These are phyloP conservation scores for Cryptoleucopteryx plumbea DNA, from an alignment of 2,113 vertebrate species.

Conservation along the genomic window DNA sequence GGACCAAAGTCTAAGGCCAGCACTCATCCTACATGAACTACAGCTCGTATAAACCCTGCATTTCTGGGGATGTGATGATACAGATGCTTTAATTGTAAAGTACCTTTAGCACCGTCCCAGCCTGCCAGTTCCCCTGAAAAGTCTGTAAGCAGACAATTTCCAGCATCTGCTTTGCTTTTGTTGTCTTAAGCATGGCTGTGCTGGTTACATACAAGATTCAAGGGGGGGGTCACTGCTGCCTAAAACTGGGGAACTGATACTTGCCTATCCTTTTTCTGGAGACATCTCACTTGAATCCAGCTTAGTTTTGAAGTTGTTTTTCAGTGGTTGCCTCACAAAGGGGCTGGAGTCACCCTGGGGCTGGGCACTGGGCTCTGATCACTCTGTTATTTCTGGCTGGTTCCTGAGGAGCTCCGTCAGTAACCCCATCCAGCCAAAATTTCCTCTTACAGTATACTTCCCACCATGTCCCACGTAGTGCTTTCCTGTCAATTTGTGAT, in stretches of 20 bases:
- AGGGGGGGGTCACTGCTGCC: neutral
- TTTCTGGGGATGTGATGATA: neutral
- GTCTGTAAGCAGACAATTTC: neutral
- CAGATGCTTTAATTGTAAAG: neutral
- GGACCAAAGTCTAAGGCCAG: neutral
- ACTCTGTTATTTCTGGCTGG: neutral
- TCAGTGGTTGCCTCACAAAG: neutral
- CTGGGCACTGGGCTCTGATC: neutral
- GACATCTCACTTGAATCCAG: neutral
- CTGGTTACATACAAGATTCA: neutral
- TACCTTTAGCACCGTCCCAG: neutral
- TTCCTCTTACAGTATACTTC: neutral
- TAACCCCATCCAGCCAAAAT: neutral
- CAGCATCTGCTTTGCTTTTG: neutral
- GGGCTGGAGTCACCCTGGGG: neutral
- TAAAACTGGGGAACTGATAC: neutral
- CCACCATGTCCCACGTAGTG: neutral
- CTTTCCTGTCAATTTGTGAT: neutral
- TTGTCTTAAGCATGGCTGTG: neutral
- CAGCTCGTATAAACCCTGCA: fast-evolving
- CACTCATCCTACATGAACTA: neutral
- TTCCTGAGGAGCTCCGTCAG: neutral
- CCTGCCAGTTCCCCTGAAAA: neutral
- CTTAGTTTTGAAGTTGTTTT: neutral
- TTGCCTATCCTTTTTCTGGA: neutral